phyloP scores from a whole-genome alignment of 2,797 vertebrate species.

The Fundulus diaphanus region DNA sequence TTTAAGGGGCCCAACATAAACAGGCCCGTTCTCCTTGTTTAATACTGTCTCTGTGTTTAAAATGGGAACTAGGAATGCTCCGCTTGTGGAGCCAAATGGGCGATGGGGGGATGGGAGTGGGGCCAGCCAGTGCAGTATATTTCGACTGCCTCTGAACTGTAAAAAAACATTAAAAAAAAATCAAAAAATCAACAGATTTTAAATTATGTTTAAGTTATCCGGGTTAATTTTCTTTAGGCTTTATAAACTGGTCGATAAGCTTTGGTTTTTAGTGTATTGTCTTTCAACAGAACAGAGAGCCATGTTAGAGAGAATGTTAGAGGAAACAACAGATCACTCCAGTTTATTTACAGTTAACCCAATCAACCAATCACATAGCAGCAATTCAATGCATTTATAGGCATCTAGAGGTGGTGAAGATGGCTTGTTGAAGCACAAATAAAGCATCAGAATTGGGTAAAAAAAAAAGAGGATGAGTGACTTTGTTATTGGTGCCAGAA shows the following conservation, averaged over 20 bases:
- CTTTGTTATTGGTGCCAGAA: no score
- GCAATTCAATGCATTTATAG: no score
- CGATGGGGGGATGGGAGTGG: slow-evolving; percentile 15
- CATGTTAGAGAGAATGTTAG: neutral
- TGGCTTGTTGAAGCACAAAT: no score
- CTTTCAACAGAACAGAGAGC: neutral
- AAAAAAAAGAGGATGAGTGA: no score
- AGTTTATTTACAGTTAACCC: no score
- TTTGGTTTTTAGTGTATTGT: neutral
- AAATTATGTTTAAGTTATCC: slow-evolving; percentile 2
- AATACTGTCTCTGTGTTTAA: slow-evolving; percentile 55
- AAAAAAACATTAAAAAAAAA: no score
- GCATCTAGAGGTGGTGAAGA: no score
- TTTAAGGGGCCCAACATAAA: slow-evolving; percentile 69
- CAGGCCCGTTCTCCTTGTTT: slow-evolving; percentile 62
- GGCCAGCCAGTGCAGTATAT: slow-evolving; percentile 15
- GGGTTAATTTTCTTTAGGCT: neutral
- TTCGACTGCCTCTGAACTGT: slow-evolving; percentile 6
- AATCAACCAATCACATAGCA: no score
- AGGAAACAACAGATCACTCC: no score
- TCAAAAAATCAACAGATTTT: no score
- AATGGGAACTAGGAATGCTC: slow-evolving; percentile 29
- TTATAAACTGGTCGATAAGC: neutral
- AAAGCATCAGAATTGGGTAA: no score
- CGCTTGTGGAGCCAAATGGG: slow-evolving; percentile 42